These are phyloP conservation scores for Phallusia fumigata DNA, from an alignment of 23 tunicate species.

Conservation along the genomic window DNA sequence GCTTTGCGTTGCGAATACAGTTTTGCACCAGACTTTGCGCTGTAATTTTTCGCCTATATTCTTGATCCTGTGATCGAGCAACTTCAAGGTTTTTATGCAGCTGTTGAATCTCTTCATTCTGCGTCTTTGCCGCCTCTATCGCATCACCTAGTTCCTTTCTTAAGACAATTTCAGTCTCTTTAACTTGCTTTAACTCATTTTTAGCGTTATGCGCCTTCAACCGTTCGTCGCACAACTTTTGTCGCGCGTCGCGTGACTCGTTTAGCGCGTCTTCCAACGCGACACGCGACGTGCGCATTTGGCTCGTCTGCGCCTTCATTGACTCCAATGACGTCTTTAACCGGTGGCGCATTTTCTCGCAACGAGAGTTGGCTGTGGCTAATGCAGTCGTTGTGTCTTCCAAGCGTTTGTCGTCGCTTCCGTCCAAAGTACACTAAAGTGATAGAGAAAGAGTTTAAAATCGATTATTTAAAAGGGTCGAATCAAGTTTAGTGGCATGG, in stretches of 20 bases:
- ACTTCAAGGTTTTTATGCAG: neutral
- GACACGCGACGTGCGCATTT: conserved; percentile 29
- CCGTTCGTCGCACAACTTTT: conserved; percentile 8
- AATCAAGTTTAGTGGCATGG: too few relatives aligned
- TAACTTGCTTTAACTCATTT: neutral
- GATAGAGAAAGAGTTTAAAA: too few relatives aligned
- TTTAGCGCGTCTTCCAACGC: conserved; percentile 30
- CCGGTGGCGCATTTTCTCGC: conserved; percentile 59
- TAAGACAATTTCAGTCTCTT: neutral
- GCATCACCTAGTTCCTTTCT: neutral
- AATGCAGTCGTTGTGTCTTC: conserved; percentile 54
- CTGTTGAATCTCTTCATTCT: neutral
- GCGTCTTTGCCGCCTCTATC: neutral
- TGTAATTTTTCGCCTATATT: neutral
- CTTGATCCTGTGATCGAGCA: neutral
- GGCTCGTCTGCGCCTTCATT: conserved; percentile 36
- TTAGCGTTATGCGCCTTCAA: neutral
- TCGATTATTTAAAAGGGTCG: too few relatives aligned
- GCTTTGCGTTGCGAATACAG: neutral
- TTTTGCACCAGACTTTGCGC: neutral
- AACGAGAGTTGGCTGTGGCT: conserved; percentile 28
- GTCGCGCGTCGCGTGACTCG: conserved; percentile 21
- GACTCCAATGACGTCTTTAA: conserved; percentile 37
- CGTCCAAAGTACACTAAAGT: neutral
- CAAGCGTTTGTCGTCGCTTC: conserved; percentile 25